Base-by-base conservation (phyloP, 2,113 vertebrate genomes). In the Salvelinus fontinalis region DNA sequence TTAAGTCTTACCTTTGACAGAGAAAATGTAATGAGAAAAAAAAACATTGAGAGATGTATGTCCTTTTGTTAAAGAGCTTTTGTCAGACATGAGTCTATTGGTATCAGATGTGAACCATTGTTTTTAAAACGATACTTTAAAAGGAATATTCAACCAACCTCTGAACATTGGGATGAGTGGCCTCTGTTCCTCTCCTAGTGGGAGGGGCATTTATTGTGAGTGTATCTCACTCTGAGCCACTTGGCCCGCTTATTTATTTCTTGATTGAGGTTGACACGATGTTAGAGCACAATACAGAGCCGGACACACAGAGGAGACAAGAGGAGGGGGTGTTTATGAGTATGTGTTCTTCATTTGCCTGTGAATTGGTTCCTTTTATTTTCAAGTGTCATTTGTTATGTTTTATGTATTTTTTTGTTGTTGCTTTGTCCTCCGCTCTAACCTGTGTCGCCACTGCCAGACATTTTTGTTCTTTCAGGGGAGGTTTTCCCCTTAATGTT, bases 181-280 rank as follows among this genome's bases (percentile, higher is more conserved):
- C 86, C 87, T 91, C 86, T 83, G 87, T 83, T 57, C 83, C 82
- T 86, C 79, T 67, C 84, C 68, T 78, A 60, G 65, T 74, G 67
- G 78, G 83, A 80, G 88, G 85, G 84, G 81, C 84, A 16, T 91
- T 93, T 88, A 89, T 92, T 91, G 81, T 84, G 89, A 90, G 90
- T 90, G 86, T n/a, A 71, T 86, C 91, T 16, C 84, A 85, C 91
- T 91, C 91, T 76, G 87, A 89, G 89, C 87, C 89, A 83, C 86
- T 82, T 76, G 76, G 90, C 91, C 92, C 87, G 71, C 93, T 93
- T 89, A 87, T 93, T 94, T 93, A 84, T 94, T 94, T 92, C 87
- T 93, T 92, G 91, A 92, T 82, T 74, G 92, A 91, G 92, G 93
- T 93, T 92, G 85, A 83, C 71, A 69, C 75, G 73, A 54, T 44